These are phyloP conservation scores for Agrilus biguttatus DNA, from an alignment of 2,888 invertebrate genomes.

Conservation along the genomic window DNA sequence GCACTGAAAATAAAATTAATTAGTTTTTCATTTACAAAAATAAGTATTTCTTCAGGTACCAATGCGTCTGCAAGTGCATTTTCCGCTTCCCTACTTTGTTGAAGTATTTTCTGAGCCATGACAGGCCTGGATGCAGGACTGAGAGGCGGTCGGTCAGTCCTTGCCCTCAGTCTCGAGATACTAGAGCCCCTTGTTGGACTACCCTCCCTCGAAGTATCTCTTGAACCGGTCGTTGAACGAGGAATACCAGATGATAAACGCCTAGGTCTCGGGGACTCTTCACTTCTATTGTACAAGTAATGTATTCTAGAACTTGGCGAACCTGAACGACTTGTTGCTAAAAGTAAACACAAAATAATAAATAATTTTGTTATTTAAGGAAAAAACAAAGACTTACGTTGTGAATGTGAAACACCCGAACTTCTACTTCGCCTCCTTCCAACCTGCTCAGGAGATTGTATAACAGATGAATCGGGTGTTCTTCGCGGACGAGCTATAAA, in stretches of 20 bases:
- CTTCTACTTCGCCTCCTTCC: constrained; percentile 46
- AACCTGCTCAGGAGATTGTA: constrained; percentile 46
- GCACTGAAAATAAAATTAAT: constrained; percentile 17
- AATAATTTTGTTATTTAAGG: not conserved
- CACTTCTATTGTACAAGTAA: constrained; percentile 49
- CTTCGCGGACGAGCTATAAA: constrained; percentile 50
- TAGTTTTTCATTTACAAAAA: not conserved
- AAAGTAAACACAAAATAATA: not conserved
- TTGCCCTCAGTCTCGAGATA: constrained; percentile 24
- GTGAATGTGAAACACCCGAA: constrained; percentile 78
- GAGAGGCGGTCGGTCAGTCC: constrained; percentile 36
- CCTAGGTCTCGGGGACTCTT: constrained; percentile 38
- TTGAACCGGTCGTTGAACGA: constrained; percentile 49
- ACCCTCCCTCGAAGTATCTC: constrained; percentile 37
- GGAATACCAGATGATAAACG: constrained; percentile 54
- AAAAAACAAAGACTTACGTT: constrained; percentile 52
- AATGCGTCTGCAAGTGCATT: constrained; percentile 62
- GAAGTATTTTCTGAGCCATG: constrained; percentile 69
- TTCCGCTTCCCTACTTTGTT: constrained; percentile 81
- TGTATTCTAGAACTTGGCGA: constrained; percentile 80
- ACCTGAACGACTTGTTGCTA: constrained; percentile 85
- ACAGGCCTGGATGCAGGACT: constrained; percentile 41
- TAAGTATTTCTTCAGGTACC: constrained; percentile 19
- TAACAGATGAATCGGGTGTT: constrained; percentile 35
- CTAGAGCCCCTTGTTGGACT: constrained; percentile 26